Conservation (phyloP, 2,888 invertebrate genomes). For the Pyrochroa serraticornis region DNA sequence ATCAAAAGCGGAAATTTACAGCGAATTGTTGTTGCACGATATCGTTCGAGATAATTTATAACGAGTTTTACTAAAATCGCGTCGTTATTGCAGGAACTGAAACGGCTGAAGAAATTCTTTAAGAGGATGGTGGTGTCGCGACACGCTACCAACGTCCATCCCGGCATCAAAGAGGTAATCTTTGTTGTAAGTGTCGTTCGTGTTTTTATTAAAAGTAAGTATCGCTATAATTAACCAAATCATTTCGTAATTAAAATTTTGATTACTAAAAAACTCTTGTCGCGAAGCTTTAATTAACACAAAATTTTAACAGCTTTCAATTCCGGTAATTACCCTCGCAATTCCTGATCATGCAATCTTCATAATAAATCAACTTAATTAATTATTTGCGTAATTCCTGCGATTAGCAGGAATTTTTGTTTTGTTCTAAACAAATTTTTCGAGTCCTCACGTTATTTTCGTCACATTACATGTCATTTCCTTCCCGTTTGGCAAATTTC, state of each 20-base stretch:
- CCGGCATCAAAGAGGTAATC: constrained; percentile 48
- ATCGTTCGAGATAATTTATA: no score
- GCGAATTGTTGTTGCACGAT: background rate
- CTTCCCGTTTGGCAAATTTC: background rate
- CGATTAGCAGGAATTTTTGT: no score
- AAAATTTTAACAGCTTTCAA: no score
- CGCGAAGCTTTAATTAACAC: no score
- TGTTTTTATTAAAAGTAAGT: background rate
- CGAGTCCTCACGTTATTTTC: background rate
- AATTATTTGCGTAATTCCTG: no score
- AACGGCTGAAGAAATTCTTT: constrained; percentile 9
- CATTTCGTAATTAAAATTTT: no score
- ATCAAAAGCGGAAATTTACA: background rate
- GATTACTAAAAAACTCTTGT: no score
- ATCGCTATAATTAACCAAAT: no score
- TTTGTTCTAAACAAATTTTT: background rate
- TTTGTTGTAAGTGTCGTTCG: constrained; percentile 43
- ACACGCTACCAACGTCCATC: constrained; percentile 37
- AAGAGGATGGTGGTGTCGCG: constrained; percentile 42
- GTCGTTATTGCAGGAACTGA: constrained; percentile 10
- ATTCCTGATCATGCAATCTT: no score
- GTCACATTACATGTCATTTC: background rate
- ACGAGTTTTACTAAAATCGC: background rate
- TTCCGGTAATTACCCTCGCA: no score
- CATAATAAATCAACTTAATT: no score